Evolutionary conservation across 2,113 vertebrate genomes (phyloP).

Genomic region (Microtus oregoni): DNA sequence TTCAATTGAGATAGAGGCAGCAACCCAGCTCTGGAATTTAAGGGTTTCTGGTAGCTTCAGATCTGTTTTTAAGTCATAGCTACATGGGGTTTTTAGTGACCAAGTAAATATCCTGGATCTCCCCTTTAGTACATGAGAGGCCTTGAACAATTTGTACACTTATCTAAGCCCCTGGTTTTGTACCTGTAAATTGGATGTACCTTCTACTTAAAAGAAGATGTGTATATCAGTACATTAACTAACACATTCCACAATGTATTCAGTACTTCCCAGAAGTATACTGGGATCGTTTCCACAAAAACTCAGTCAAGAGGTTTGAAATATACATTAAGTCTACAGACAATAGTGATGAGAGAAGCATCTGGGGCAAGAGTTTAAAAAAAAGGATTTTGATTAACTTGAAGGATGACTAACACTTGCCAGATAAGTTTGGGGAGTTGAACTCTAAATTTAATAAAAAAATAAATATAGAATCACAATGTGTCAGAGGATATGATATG

Average conservation of each 20-base stretch:
- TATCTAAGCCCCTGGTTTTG: constrained; percentile 30
- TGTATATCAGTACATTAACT: neutral
- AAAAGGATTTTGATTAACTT: neutral
- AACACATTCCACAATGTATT: constrained; percentile 19
- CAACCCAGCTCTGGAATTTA: constrained; percentile 35
- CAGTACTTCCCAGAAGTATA: neutral
- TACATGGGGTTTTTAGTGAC: constrained; percentile 15
- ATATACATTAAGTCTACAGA: constrained; percentile 34
- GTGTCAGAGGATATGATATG: constrained; percentile 59
- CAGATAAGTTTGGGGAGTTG: constrained; percentile 44
- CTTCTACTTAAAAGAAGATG: neutral
- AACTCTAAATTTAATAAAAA: constrained; percentile 72
- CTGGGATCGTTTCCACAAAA: neutral
- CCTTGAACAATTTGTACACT: neutral
- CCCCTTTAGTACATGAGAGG: neutral
- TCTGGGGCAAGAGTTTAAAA: neutral
- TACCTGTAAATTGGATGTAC: neutral
- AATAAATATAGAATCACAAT: constrained; percentile 46
- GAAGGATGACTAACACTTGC: constrained; percentile 24
- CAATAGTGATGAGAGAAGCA: neutral
- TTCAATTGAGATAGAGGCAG: constrained; percentile 32
- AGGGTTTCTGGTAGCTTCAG: constrained; percentile 4
- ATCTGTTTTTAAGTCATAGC: neutral
- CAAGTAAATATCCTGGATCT: neutral
- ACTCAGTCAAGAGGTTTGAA: neutral